Percentiles rank a stretch among this genome's conserved stretches.
Evolutionary conservation across 2,113 vertebrate genomes (phyloP).

Genomic region (Furnarius figulus): DNA sequence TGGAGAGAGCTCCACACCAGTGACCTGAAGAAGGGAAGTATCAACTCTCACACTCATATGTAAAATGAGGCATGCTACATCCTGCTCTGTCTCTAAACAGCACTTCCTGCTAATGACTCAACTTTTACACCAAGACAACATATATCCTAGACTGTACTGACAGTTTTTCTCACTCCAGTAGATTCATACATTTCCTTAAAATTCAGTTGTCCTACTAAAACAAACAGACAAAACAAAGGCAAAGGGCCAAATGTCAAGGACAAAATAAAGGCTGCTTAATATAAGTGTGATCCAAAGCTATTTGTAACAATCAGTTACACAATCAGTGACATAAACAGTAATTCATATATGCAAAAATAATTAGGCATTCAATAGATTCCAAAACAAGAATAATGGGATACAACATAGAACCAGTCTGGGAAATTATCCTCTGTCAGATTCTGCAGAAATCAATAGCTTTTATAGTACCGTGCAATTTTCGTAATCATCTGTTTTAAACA

Average conservation of each 20-base stretch:
- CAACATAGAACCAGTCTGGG: not conserved
- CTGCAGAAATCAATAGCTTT: not conserved
- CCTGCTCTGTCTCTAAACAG: not conserved
- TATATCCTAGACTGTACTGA: not conserved
- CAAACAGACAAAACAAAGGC: not conserved
- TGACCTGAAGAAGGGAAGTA: not conserved
- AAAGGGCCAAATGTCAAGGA: not conserved
- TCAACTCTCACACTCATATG: not conserved
- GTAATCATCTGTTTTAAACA: not conserved
- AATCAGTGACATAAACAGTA: not conserved
- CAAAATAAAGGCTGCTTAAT: not conserved
- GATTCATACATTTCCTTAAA: not conserved
- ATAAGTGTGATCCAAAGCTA: not conserved
- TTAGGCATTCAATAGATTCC: not conserved
- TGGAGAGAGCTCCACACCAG: not conserved
- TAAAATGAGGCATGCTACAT: not conserved
- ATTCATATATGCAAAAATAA: not conserved
- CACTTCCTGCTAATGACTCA: not conserved
- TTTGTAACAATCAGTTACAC: not conserved
- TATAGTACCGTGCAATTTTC: not conserved
- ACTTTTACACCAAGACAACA: not conserved
- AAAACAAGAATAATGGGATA: not conserved
- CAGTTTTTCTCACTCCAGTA: not conserved
- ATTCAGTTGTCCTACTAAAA: not conserved
- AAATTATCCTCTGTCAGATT: not conserved